A percentile compares a stretch with the other conserved stretches of the same genome.
phyloP scores from a whole-genome alignment of 2,888 invertebrate genomes.

The Trissonchulus latispiculum region DNA sequence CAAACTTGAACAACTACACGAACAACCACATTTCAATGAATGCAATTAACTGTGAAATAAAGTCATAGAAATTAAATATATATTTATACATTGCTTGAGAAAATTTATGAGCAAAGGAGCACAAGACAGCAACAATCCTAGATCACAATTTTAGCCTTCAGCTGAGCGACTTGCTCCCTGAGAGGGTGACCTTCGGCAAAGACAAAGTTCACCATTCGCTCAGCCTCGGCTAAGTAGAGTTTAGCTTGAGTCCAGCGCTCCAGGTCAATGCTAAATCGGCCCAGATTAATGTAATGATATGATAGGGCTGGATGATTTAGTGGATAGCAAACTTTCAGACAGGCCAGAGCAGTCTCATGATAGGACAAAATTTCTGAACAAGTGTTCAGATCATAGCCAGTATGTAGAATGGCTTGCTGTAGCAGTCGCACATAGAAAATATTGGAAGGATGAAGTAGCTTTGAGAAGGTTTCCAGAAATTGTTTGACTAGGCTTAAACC shows the following conservation, averaged over 20 bases:
- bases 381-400: conserved; percentile 24
- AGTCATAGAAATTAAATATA: no score
- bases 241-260: background rate
- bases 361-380: conserved; percentile 28
- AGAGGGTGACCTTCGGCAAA: conserved; percentile 13
- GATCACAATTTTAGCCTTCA: no score
- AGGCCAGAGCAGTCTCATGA: conserved; percentile 32
- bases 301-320: conserved; percentile 37
- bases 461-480: background rate
- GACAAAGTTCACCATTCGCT: conserved; percentile 10
- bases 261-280: conserved; percentile 13
- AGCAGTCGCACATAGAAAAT: conserved; percentile 13
- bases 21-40: no score
- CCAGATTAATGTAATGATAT: conserved; percentile 31
- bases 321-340: conserved; percentile 36
- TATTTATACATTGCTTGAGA: no score
- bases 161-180: conserved; percentile 4
- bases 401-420: conserved; percentile 14
- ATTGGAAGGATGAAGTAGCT: conserved; percentile 14
- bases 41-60: no score
- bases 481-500: background rate
- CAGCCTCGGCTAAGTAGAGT: conserved; percentile 13
- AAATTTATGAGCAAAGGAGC: no score
- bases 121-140: no score
- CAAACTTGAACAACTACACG: no score